phyloP scores from a whole-genome alignment of 1,140 invertebrate genomes.

The Lycorma delicatula region DNA sequence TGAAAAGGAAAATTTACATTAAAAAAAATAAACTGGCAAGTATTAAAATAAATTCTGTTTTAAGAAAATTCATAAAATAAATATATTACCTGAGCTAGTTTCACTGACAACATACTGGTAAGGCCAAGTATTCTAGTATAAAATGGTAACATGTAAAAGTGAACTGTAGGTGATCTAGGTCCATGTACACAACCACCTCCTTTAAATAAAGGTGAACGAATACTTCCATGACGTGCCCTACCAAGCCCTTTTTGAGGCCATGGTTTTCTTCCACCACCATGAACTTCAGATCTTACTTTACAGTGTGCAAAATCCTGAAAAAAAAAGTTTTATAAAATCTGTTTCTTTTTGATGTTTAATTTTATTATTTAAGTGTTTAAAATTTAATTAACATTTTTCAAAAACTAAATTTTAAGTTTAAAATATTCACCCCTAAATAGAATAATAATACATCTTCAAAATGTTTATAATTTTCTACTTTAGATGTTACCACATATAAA shows the following conservation, averaged over 20 bases:
- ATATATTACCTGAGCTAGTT: conserved; percentile 64
- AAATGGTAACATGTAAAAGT: conserved; percentile 90
- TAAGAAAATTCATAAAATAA: too few relatives aligned
- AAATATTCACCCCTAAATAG: too few relatives aligned
- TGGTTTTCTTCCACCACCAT: conserved; percentile 81
- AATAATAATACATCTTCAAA: too few relatives aligned
- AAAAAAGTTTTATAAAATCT: too few relatives aligned
- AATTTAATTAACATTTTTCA: too few relatives aligned
- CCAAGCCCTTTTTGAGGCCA: conserved; percentile 94
- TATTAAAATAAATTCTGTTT: too few relatives aligned
- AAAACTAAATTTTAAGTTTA: too few relatives aligned
- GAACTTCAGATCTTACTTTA: conserved; percentile 76
- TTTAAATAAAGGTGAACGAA: conserved; percentile 72
- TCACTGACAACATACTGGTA: conserved; percentile 72
- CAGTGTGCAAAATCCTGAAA: too few relatives aligned
- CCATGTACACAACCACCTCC: conserved; percentile 76
- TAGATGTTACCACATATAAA: too few relatives aligned
- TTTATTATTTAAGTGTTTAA: too few relatives aligned
- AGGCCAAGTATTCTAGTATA: conserved; percentile 67
- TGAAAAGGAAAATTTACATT: background rate
- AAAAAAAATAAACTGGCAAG: background rate
- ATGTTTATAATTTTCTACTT: too few relatives aligned
- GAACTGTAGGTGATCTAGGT: conserved; percentile 74
- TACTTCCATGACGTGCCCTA: conserved; percentile 81
- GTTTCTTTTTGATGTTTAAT: too few relatives aligned